Evolutionary conservation across 1,140 invertebrate genomes (phyloP).

Genomic region (Caenorhabditis tropicalis): DNA sequence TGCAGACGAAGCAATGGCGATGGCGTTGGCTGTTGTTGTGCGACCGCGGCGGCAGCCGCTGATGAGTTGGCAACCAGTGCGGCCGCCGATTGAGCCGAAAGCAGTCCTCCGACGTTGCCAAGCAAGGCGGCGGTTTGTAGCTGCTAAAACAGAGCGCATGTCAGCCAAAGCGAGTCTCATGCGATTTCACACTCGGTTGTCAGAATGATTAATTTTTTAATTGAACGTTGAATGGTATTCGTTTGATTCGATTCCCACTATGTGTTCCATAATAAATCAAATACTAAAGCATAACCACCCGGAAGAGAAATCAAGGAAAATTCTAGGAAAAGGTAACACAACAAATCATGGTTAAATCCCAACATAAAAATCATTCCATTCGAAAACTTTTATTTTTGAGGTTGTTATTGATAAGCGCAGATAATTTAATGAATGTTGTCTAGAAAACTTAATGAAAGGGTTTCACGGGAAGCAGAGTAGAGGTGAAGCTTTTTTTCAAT

Average conservation of each 20-base stretch:
- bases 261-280: background rate
- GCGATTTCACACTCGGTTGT: constrained; percentile 4
- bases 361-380: background rate
- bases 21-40: constrained; percentile 31
- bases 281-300: background rate
- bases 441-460: background rate
- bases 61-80: constrained; percentile 22
- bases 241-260: background rate
- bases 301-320: background rate
- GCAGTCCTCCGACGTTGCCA: constrained; percentile 42
- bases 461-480: constrained; percentile 10
- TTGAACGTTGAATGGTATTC: background rate
- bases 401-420: too few relatives aligned
- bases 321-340: background rate
- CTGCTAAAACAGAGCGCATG: constrained; percentile 44
- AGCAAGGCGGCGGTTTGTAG: constrained; percentile 40
- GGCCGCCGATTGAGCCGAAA: constrained; percentile 30
- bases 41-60: background rate
- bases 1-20: constrained; percentile 31
- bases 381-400: background rate
- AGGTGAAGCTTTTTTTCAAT: background rate
- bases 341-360: background rate
- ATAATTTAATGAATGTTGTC: too few relatives aligned
- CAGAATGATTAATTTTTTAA: too few relatives aligned
- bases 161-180: constrained; percentile 44